These are phyloP conservation scores for Philonicus albiceps DNA, from an alignment of 2,888 invertebrate genomes.

Conservation along the genomic window DNA sequence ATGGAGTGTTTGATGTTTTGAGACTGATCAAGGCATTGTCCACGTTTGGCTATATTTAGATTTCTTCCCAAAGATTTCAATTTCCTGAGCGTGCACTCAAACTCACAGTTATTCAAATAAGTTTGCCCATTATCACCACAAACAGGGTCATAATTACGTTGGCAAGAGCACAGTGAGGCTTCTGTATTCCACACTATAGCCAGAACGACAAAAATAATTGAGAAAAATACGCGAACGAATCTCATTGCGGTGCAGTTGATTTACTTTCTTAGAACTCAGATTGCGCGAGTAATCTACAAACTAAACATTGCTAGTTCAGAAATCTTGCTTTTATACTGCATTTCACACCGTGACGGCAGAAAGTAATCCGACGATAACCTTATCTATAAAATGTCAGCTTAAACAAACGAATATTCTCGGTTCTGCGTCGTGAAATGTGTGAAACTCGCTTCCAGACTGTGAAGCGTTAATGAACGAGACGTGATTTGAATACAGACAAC, in stretches of 20 bases:
- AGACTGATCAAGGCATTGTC: neutral
- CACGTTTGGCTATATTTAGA: neutral
- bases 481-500: neutral
- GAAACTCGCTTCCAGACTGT: neutral
- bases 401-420: neutral
- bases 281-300: neutral
- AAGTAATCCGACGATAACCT: neutral
- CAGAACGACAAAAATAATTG: neutral
- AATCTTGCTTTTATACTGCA: neutral
- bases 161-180: neutral
- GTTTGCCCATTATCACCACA: conserved; percentile 3
- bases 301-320: neutral
- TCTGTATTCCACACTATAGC: neutral
- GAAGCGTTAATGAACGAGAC: neutral
- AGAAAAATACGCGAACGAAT: neutral
- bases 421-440: neutral
- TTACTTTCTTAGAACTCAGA: neutral
- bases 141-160: conserved; percentile 4
- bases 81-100: neutral
- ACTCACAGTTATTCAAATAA: conserved; percentile 1
- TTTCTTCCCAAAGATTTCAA: neutral
- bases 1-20: neutral
- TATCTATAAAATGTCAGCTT: neutral
- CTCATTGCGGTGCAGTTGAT: neutral
- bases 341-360: neutral